These are phyloP conservation scores for Dryadula phaetusa DNA, from an alignment of 2,888 invertebrate genomes.

Conservation along the genomic window DNA sequence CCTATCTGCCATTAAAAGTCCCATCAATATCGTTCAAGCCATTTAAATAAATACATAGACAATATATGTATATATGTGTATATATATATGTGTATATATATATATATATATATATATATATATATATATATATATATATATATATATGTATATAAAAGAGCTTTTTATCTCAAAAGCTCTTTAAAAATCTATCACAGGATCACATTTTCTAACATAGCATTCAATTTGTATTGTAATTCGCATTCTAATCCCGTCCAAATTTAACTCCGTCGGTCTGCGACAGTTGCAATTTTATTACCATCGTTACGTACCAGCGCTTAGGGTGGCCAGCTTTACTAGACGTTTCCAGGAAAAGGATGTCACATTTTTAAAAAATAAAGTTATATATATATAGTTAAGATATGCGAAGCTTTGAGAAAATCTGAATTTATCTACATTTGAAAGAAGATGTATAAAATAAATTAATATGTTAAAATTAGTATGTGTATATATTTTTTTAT, in stretches of 20 bases:
- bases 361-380: constrained; percentile 1
- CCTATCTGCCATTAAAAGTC: too few relatives aligned
- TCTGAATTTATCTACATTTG: too few relatives aligned
- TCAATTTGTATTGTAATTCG: constrained; percentile 24
- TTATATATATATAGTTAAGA: neutral
- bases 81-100: too few relatives aligned
- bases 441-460: too few relatives aligned
- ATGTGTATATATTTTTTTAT: too few relatives aligned
- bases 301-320: constrained; percentile 30
- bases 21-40: too few relatives aligned
- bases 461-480: too few relatives aligned
- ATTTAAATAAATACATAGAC: too few relatives aligned
- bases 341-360: neutral
- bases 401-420: neutral
- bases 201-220: constrained; percentile 11
- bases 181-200: neutral
- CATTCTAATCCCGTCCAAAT: constrained; percentile 27
- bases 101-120: too few relatives aligned
- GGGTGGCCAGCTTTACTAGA: constrained; percentile 8
- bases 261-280: constrained; percentile 26
- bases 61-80: too few relatives aligned
- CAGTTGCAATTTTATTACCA: constrained; percentile 41
- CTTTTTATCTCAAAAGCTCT: neutral
- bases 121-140: too few relatives aligned
- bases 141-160: neutral